Percentiles rank a stretch among this genome's conserved stretches.
phyloP scores from a whole-genome alignment of 2,797 vertebrate species.

The Sciurus carolinensis region DNA sequence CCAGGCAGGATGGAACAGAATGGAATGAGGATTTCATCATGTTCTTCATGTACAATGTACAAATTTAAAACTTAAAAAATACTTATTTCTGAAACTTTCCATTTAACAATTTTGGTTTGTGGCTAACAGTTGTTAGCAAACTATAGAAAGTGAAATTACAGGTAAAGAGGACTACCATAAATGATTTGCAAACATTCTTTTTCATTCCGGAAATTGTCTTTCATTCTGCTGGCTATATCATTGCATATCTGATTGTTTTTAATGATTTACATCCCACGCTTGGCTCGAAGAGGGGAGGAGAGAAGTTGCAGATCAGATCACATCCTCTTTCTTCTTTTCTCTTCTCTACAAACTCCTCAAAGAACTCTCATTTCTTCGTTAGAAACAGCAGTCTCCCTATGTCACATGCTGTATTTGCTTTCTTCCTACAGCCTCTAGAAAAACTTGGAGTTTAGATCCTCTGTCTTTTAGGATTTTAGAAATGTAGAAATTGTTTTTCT shows the following conservation, averaged over 20 bases:
- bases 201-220: not conserved
- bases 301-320: not conserved
- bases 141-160: not conserved
- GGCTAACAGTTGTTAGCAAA: not conserved
- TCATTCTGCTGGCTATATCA: not conserved
- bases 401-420: not conserved
- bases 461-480: not conserved
- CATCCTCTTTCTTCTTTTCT: not conserved
- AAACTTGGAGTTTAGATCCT: not conserved
- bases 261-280: not conserved
- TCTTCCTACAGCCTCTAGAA: not conserved
- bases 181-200: not conserved
- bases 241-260: not conserved
- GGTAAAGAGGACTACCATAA: not conserved
- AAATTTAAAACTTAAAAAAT: not conserved
- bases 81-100: not conserved
- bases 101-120: not conserved
- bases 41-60: not conserved
- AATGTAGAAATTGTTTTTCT: constrained; percentile 16
- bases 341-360: not conserved
- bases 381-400: not conserved
- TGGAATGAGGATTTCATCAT: not conserved
- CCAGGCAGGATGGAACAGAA: not conserved
- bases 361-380: not conserved
- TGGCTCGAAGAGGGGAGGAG: not conserved